Base-by-base conservation (phyloP, 2,797 vertebrate genomes). In the Typhlichthys subterraneus region DNA sequence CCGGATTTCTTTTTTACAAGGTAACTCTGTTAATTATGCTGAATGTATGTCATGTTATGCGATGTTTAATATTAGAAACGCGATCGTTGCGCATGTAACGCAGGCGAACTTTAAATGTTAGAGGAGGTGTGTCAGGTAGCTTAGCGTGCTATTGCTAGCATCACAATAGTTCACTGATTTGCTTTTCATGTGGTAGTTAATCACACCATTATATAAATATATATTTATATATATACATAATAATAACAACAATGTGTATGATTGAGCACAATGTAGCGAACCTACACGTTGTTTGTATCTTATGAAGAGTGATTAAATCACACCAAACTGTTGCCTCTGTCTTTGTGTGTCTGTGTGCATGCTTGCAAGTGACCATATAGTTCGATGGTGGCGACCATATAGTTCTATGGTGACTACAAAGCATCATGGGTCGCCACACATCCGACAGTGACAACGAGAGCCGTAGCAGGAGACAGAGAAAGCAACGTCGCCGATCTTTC, bases 391-490 rank as follows among this genome's bases (percentile, higher is more conserved):
- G 75, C 50, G 19, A 23, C 19, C 19, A 23, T 23, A 23, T 23
- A 5, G 1, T 53, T 33, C n/a, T 57, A 72, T 54, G 33, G 70
- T 75, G 81, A 76, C 50, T 47, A 49, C 0, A 67, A 84, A 71
- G 65, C 68, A 78, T 58, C 52, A 97, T 98, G 97, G 96, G 96
- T 48, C 94, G 93, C 3, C 94, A 83, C 70, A 97, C 96, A 2
- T 97, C 96, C 4, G 97, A 97, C 82, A 97, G 96, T 0, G 96
- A 97, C 63, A 95, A 95, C 59, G 95, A 96, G 75, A 90, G 70
- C 54, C 92, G 94, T 66, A 94, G 92, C 85, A 90, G 85, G 59
- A 94, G 91, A 72, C 96, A 94, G 78, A 97, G 89, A 86, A 98
- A 95, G 61, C 95, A 96, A 65, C 94, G 93, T 12, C 85, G 92